Base-by-base conservation (phyloP, 2,113 vertebrate species). In the Pygoscelis adeliae region DNA sequence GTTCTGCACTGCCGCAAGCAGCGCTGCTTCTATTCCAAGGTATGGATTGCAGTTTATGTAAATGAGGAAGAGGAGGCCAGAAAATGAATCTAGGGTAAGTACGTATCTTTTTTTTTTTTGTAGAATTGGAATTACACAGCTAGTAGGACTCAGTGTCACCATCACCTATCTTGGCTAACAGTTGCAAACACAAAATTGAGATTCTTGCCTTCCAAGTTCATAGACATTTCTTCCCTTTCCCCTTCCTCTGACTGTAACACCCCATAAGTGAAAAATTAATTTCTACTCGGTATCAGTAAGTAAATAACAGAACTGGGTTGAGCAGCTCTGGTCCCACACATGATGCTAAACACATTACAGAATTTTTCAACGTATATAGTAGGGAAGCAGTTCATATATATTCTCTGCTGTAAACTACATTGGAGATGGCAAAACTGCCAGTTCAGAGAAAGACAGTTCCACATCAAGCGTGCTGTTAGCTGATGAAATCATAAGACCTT, bases 31-130 rank as follows among this genome's bases (percentile, higher is more conserved):
- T 89, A 25, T 93, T 80, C 49, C 76, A 83, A 58, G 27, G 34
- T 49, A 86, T 72, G 85, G 70, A 87, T 80, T 95, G 52, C 69
- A 76, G 3, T 87, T 93, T 77, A 94, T 91, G 89, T 83, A 97
- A 93, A 96, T 82, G 56, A 89, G 63, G 59, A 85, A 83, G 46
- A 92, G 44, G 13, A 72, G 52, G 26, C 36, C 61, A 77, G 70
- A 86, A 93, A 89, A 93, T 30, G 4, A 89, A 78, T 76, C 58
- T 36, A 32, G 27, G 26, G 25, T 88, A 78, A 67, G 5, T 47
- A 44, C 20, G 29, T 36, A 14, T 1, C 7, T 14, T 27, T 47
- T n/a, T 32, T n/a, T 32, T n/a, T 63, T 59, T 55, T 8, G 29
- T 40, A 92, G 32, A 85, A 55, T 71, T 25, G 50, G 40, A 90